A percentile compares a stretch with the other conserved stretches of the same genome.
Evolutionary conservation across 2,888 invertebrate species (phyloP).

Genomic region (Loripinus fragilis): DNA sequence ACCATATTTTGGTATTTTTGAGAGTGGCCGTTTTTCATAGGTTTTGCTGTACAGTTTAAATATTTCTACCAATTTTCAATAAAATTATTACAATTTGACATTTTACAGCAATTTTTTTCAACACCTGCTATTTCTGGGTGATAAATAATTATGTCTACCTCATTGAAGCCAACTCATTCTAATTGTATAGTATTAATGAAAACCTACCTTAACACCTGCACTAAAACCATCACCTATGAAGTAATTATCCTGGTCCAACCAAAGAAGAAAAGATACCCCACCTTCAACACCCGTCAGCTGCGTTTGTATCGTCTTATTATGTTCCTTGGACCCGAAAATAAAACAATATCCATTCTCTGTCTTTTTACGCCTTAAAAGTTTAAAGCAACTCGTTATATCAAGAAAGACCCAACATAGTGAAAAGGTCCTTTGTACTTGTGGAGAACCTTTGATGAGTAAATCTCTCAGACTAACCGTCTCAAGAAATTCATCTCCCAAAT

Average conservation of each 20-base stretch:
- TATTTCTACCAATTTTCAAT: too few relatives aligned
- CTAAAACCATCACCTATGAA: background rate
- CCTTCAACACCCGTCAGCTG: background rate
- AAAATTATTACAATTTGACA: too few relatives aligned
- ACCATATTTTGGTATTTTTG: too few relatives aligned
- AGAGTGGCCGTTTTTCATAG: too few relatives aligned
- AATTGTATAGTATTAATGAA: too few relatives aligned
- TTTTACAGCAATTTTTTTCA: too few relatives aligned
- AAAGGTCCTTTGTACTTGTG: background rate
- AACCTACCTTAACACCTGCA: background rate
- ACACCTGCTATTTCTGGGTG: too few relatives aligned
- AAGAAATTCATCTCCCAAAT: slow-evolving; percentile 1
- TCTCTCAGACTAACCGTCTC: background rate
- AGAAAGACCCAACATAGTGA: background rate
- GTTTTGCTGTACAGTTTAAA: too few relatives aligned
- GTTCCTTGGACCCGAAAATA: background rate
- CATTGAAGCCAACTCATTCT: too few relatives aligned
- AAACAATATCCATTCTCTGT: background rate
- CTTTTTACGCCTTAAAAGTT: background rate
- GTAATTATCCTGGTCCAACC: slow-evolving; percentile 7
- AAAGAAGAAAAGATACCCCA: background rate
- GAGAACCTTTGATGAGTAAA: background rate
- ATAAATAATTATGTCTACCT: too few relatives aligned
- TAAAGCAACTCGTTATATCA: background rate
- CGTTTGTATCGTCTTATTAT: background rate